Evolutionary conservation across 2,797 vertebrate species (phyloP).

Genomic region (Enteromius radiatus): DNA sequence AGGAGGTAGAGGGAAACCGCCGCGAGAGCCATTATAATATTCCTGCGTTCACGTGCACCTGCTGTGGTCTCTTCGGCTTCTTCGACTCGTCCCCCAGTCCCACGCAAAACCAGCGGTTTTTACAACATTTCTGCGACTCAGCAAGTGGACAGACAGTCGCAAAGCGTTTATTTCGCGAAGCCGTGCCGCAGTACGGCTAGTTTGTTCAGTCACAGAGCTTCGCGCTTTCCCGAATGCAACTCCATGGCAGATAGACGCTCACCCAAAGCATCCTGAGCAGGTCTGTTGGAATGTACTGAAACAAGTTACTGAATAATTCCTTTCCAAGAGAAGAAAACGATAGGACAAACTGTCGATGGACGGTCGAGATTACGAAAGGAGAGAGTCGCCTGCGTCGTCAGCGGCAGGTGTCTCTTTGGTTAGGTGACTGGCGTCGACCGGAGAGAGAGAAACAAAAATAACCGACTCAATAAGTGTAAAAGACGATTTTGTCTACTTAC

Average conservation of each 20-base stretch:
- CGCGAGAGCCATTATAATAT: constrained; percentile 77
- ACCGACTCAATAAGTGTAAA: neutral
- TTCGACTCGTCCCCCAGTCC: constrained; percentile 64
- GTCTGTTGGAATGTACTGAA: constrained; percentile 36
- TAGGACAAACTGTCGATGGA: neutral
- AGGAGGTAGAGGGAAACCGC: constrained; percentile 77
- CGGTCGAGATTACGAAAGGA: neutral
- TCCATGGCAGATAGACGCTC: constrained; percentile 14
- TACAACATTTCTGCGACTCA: constrained; percentile 52
- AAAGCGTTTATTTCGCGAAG: constrained; percentile 17
- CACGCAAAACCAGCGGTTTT: constrained; percentile 20
- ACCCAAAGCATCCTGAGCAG: constrained; percentile 25
- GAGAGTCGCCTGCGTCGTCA: neutral
- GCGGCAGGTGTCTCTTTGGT: constrained; percentile 34
- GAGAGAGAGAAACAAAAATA: neutral
- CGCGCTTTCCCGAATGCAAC: constrained; percentile 33
- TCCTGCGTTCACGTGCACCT: constrained; percentile 40
- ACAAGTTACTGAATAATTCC: constrained; percentile 24
- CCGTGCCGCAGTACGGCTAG: constrained; percentile 42
- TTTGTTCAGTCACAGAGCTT: constrained; percentile 42
- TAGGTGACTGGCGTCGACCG: neutral
- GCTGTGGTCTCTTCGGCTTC: constrained; percentile 65
- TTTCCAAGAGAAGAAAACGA: neutral
- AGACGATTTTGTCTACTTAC: neutral
- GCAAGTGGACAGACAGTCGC: constrained; percentile 19